phyloP scores from a whole-genome alignment of 2,113 vertebrate genomes.

The Gambusia affinis region DNA sequence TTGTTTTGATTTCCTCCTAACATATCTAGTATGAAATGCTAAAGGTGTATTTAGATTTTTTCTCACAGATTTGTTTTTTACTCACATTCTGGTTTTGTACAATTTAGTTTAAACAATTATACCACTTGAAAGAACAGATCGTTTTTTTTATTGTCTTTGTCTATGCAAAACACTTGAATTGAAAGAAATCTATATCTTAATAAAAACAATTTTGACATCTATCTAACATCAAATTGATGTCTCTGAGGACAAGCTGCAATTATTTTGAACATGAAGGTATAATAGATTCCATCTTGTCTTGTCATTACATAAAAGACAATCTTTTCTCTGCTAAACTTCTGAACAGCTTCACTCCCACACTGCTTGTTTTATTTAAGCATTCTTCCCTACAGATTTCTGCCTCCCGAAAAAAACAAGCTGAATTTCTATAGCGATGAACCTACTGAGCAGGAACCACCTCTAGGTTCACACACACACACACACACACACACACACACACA shows the following conservation, averaged over 20 bases:
- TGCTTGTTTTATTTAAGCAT: constrained; percentile 51
- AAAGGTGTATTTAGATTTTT: too few relatives aligned
- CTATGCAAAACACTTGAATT: too few relatives aligned
- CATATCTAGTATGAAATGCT: too few relatives aligned
- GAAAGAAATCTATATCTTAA: neutral
- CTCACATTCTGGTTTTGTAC: too few relatives aligned
- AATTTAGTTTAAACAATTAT: too few relatives aligned
- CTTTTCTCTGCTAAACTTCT: constrained; percentile 30
- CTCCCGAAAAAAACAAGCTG: constrained; percentile 28
- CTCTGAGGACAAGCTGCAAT: constrained; percentile 10
- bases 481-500: constrained; percentile 27
- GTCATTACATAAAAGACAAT: constrained; percentile 32
- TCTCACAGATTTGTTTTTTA: too few relatives aligned
- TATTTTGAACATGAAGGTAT: constrained; percentile 35
- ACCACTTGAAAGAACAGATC: too few relatives aligned
- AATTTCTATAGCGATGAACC: constrained; percentile 39
- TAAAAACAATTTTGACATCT: constrained; percentile 3
- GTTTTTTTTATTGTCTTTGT: too few relatives aligned
- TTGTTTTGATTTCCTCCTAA: too few relatives aligned
- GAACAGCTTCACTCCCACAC: constrained; percentile 48
- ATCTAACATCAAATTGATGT: neutral
- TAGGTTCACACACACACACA: constrained; percentile 26
- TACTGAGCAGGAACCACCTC: constrained; percentile 34
- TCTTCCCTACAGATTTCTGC: constrained; percentile 25
- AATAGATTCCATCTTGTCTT: constrained; percentile 28